Evolutionary conservation across 1,140 invertebrate species (phyloP), one percentile per base, ranked within the genome.

Genomic region (Anastrepha obliqua): DNA sequence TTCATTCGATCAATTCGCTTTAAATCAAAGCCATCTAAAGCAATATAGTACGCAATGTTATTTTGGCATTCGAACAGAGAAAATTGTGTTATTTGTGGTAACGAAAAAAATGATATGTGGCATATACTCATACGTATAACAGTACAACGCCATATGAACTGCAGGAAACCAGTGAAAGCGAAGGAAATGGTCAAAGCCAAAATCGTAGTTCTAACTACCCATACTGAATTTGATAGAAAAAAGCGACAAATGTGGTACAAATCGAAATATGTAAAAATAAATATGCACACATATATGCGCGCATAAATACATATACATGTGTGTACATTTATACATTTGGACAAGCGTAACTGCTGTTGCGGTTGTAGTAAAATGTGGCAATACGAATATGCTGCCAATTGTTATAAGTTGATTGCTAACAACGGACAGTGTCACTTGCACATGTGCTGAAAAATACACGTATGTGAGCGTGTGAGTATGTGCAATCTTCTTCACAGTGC

Each of bases 171-270:
- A 47, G 67, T 74, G 15, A 74, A 74, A 74, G 13, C 17, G 29
- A 15, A 47, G 42, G 15, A 74, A 74, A 70, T 47, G 67, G 42
- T 74, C 67, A 47, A 74, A 74, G 67, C 42, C 67, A 74, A 74
- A 47, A 74, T 3, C 42, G 44, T 74, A 39, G 11, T 74, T 47
- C 29, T 11, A 44, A 47, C 67, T 47, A 74, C 0, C 13, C 2
- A 15, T 15, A 55, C 11, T 42, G 11, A 11, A 15, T 39, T 39
- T 67, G 51, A 55, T 39, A 17, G 67, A 44, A 74, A 74, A 74
- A 47, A 2, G 29, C 29, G 65, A 70, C 65, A 70, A 70, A 70
- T 70, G 42, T 47, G 39, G 42, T 15, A 42, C 65, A 70, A 70
- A 70, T 44, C 11, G 13, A 74, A 47, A 74, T 74, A 17, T 47